Evolutionary conservation across 2,797 vertebrate genomes (phyloP), one percentile per base, ranked within the genome.

Genomic region (Hyperoplus immaculatus): DNA sequence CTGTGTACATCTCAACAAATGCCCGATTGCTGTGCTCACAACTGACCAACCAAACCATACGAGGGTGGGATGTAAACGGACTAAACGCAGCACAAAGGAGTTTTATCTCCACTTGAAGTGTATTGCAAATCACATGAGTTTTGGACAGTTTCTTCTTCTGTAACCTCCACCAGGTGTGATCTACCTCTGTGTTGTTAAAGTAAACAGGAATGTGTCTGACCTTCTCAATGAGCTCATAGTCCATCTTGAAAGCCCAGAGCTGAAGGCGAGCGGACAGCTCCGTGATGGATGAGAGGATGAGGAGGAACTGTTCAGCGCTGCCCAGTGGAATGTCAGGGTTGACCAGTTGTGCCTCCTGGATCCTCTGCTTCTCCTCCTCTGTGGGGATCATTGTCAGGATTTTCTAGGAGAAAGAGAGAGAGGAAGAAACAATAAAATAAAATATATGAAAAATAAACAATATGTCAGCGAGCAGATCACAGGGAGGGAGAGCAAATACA

Each of bases 191-290:
- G 60, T 18, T 65, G 77, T 80, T 62, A 42, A 59, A 67, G 59
- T 64, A 18, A 42, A 51, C 45, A 45, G 53, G 65, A 76, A 67
- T 36, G 53, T 62, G 70, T 61, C 89, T 87, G 89, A 98, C 98
- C 97, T 99, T 99, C 92, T 99, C 98, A 71, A 97, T 95, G 75
- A 95, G 95, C 84, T 99, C 98, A 0, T 99, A 99, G 93, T 99
- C 98, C 97, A 99, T 97, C 93, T 98, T 99, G 95, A 99, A 99
- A 39, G 98, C 98, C 98, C 98, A 99, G 88, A 99, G 97, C 91
- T 99, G 98, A 86, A 99, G 96, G 66, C 98, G 96, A 56, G 98
- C 97, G 0, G 97, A 97, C 68, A 99, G 96, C 87, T 99, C 98
- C 0, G 94, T 98, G 96, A 99, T 97, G 89, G 98, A 99, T 82